These are phyloP conservation scores for Antheraea assamensis DNA, from an alignment of 2,888 invertebrate species.

Conservation along the genomic window DNA sequence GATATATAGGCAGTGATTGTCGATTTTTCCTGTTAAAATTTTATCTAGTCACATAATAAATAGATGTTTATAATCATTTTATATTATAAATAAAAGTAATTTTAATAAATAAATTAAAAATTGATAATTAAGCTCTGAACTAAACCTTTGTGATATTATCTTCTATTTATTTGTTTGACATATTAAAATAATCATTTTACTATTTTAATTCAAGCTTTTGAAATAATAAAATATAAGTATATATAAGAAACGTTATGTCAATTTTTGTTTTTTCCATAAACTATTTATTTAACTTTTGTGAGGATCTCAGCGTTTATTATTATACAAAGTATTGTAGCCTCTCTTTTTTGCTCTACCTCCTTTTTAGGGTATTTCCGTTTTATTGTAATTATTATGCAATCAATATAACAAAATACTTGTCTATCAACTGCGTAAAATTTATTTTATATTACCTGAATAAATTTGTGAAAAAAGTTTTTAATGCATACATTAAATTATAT, in stretches of 20 bases:
- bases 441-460: neutral
- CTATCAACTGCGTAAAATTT: neutral
- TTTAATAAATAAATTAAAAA: neutral
- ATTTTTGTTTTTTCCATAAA: too few relatives aligned
- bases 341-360: neutral
- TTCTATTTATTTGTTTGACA: neutral
- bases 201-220: neutral
- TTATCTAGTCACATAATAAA: constrained; percentile 6
- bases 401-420: neutral
- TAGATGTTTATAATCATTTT: neutral
- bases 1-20: neutral
- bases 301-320: neutral
- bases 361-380: neutral
- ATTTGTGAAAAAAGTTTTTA: neutral
- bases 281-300: neutral
- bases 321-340: neutral
- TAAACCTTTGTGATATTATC: neutral
- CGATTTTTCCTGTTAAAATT: neutral
- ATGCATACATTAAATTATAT: neutral
- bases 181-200: neutral
- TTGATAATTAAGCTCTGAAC: neutral
- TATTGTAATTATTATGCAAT: neutral
- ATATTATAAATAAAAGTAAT: neutral
- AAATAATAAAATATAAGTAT: neutral
- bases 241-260: neutral